A percentile compares a stretch with the other conserved stretches of the same genome.
Conservation (phyloP, 2,888 invertebrate species). For the Drosophila nr. perissopoda region DNA sequence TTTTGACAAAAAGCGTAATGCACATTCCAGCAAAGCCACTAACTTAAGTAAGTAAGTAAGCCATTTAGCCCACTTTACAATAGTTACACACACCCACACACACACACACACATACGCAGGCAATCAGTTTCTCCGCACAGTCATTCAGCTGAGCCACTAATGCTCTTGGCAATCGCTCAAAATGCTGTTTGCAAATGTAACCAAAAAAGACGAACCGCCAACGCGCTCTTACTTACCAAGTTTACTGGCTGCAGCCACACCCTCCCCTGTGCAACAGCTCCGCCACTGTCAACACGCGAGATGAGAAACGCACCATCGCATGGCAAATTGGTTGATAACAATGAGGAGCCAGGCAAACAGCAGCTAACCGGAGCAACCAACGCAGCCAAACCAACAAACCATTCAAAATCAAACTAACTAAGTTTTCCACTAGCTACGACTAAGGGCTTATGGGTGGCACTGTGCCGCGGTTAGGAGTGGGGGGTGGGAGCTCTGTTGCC, state of each 20-base stretch:
- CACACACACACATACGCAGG: neutral
- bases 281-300: constrained; percentile 11
- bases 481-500: constrained; percentile 1
- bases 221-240: constrained; percentile 42
- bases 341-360: constrained; percentile 48
- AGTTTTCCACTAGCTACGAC: constrained; percentile 49
- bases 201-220: constrained; percentile 54
- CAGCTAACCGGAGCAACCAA: constrained; percentile 27
- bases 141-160: constrained; percentile 28
- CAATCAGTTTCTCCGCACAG: neutral
- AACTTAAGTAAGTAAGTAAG: constrained; percentile 32
- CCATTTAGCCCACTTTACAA: constrained; percentile 45
- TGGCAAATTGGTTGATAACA: constrained; percentile 75
- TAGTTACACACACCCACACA: constrained; percentile 10
- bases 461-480: neutral
- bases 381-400: constrained; percentile 64
- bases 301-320: constrained; percentile 52
- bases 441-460: constrained; percentile 6
- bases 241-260: constrained; percentile 17
- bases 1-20: constrained; percentile 41
- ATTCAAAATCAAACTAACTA: constrained; percentile 72
- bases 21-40: constrained; percentile 29
- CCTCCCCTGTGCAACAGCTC: neutral
- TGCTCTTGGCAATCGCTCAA: constrained; percentile 64
- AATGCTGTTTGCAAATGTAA: constrained; percentile 70